Percentiles rank a stretch among this genome's conserved stretches.
These are phyloP conservation scores for Australoheros facetus DNA, from an alignment of 2,797 vertebrate genomes.

Conservation along the genomic window DNA sequence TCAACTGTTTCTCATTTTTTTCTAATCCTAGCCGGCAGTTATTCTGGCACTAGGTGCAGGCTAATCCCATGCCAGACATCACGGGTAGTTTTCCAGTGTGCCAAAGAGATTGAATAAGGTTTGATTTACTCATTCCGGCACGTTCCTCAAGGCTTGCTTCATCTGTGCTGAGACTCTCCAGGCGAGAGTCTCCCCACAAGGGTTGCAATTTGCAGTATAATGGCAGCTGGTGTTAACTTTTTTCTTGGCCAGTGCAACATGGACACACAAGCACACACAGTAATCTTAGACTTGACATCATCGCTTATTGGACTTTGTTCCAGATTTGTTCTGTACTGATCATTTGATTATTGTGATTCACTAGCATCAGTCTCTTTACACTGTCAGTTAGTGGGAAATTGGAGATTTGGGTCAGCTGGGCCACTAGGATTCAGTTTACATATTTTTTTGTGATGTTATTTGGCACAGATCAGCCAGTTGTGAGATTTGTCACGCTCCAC, in stretches of 20 bases:
- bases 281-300: slow-evolving; percentile 41
- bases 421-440: slow-evolving; percentile 32
- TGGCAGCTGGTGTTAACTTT: slow-evolving; percentile 48
- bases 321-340: slow-evolving; percentile 34
- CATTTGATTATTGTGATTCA: slow-evolving; percentile 23
- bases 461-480: slow-evolving; percentile 27
- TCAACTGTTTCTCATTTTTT: slow-evolving; percentile 53
- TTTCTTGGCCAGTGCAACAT: slow-evolving; percentile 25
- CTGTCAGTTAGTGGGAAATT: slow-evolving; percentile 42
- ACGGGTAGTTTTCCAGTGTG: slow-evolving; percentile 60
- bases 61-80: slow-evolving; percentile 63
- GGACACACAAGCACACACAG: slow-evolving; percentile 29
- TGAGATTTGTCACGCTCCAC: slow-evolving; percentile 49
- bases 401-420: slow-evolving; percentile 44
- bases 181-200: slow-evolving; percentile 37
- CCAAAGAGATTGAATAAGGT: slow-evolving; percentile 56
- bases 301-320: slow-evolving; percentile 22
- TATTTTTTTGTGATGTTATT: slow-evolving; percentile 53
- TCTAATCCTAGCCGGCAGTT: slow-evolving; percentile 66
- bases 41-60: slow-evolving; percentile 53
- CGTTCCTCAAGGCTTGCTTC: slow-evolving; percentile 48
- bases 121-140: slow-evolving; percentile 67
- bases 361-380: slow-evolving; percentile 13
- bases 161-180: slow-evolving; percentile 48
- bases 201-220: slow-evolving; percentile 60